phyloP scores from a whole-genome alignment of 1,140 invertebrate species.

The Homarus americanus region DNA sequence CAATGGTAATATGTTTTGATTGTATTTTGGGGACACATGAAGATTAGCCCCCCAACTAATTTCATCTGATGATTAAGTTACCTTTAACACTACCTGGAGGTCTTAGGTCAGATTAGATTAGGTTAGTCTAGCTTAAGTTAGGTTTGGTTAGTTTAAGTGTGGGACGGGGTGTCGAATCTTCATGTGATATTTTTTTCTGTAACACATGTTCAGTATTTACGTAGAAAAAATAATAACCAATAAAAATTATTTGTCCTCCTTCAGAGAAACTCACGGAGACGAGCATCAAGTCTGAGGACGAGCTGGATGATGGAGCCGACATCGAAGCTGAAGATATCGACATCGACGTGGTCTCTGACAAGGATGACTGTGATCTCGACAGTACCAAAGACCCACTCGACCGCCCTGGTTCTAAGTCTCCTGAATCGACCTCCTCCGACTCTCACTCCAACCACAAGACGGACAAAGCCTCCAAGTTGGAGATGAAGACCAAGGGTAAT shows the following conservation, averaged over 20 bases:
- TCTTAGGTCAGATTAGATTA: too few species aligned
- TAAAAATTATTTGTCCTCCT: constrained; percentile 9
- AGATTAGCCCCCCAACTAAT: too few species aligned
- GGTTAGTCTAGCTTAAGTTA: too few species aligned
- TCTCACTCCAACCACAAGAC: constrained; percentile 56
- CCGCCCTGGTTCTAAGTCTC: constrained; percentile 67
- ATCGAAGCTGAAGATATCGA: constrained; percentile 72
- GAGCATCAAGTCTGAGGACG: constrained; percentile 74
- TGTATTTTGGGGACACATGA: too few species aligned
- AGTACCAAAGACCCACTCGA: constrained; percentile 69
- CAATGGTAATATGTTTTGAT: too few species aligned
- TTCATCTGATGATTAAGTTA: too few species aligned
- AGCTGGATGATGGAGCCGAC: constrained; percentile 67
- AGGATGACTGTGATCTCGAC: constrained; percentile 73
- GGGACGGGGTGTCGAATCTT: too few species aligned
- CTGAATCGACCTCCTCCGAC: constrained; percentile 67
- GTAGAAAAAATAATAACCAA: too few species aligned
- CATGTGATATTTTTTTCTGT: too few species aligned
- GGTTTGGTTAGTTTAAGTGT: too few species aligned
- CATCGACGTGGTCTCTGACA: constrained; percentile 73
- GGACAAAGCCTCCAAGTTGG: constrained; percentile 64
- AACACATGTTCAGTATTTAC: too few species aligned
- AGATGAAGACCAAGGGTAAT: constrained; percentile 79
- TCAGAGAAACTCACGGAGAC: constrained; percentile 73
- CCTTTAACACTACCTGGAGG: too few species aligned